Evolutionary conservation across 2,888 invertebrate species (phyloP), one percentile per base, ranked within the genome.

Genomic region (Protodeltote pygarga): DNA sequence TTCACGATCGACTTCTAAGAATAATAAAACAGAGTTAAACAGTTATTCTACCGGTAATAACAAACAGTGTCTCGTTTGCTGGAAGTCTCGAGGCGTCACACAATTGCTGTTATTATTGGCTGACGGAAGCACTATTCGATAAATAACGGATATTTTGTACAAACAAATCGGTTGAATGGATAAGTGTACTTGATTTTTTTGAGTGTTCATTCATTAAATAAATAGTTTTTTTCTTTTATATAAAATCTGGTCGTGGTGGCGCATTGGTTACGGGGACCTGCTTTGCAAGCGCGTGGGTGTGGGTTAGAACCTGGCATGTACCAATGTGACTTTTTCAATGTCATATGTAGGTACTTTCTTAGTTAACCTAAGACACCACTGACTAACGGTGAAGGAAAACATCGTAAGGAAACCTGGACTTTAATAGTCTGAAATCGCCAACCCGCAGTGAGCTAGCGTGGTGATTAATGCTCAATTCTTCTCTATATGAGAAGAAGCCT

Each of bases 11-110:
- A 58, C 34, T 66, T 55, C 55, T 40, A 24, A 41, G 52, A 59
- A 65, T 59, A 66, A 73, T 74, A 73, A 76, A 71, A 69, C 61
- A 64, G 49, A 67, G 58, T 71, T 77, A 80, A 77, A 76, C 78
- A 73, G 78, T 76, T 77, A 73, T 66, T 65, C 51, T 67, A 69
- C 70, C 55, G 60, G 71, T 78, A 77, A 77, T 79, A 79, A 75
- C 75, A 73, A 75, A 75, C 70, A 71, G 49, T 49, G 60, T 55
- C 44, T 64, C 61, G 65, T 66, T 64, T 67, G 60, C 62, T 47
- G 62, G 57, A 63, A 67, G 67, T 59, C 72, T 73, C 33, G 61
- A 58, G 73, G 75, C 73, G 57, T 70, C 66, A 51, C 50, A 68
- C 58, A 67, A 80, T 77, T 73, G 74, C 79, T 71, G 70, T 72